Base-by-base conservation (phyloP, 2,113 vertebrate genomes). In the Vulpes ferrilata region DNA sequence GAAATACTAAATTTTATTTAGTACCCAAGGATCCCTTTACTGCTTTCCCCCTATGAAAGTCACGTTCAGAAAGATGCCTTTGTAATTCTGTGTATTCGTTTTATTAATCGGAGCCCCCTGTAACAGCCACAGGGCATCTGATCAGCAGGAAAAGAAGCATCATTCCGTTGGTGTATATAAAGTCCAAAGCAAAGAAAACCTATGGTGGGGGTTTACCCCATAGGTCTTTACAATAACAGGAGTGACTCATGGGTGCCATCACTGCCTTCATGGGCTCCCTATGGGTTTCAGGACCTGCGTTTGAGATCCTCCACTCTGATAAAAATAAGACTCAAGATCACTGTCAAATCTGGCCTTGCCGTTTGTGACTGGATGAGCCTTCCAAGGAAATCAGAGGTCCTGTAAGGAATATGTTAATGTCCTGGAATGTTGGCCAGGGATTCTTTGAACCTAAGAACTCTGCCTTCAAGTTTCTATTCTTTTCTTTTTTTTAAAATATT, bases 1-100 rank as follows among this genome's bases (percentile, higher is more conserved):
- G 60, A 65, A 85, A 73, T 57, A 67, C n/a, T 76, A 11, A 97
- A 30, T 64, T 90, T 71, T 4, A 69, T 74, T 92, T 8, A 32
- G 11, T 60, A 23, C 43, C 3, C 2, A 27, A 81, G 15, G 2
- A 20, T 43, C 60, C 23, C n/a, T 90, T 88, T 81, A 13, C 71
- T 53, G 57, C n/a, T 69, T 60, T 27, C 2, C 27, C 11, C 48
- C 17, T 6, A 7, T 55, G 60, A 80, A 84, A 80, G 4, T 15
- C 27, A 27, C n/a, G 16, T 73, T 85, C 27, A 53, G n/a, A 83
- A 69, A 35, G 35, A 78, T 23, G 69, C 57, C 5, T 53, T 74
- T 86, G 38, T 59, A 38, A 62, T 64, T 92, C 48, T 64, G 0
- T 12, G 1, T 55, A 10, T 81, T 93, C 25, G 6, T 51, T 83